Conservation (phyloP, 2,888 invertebrate genomes). For the Atethmia centrago region DNA sequence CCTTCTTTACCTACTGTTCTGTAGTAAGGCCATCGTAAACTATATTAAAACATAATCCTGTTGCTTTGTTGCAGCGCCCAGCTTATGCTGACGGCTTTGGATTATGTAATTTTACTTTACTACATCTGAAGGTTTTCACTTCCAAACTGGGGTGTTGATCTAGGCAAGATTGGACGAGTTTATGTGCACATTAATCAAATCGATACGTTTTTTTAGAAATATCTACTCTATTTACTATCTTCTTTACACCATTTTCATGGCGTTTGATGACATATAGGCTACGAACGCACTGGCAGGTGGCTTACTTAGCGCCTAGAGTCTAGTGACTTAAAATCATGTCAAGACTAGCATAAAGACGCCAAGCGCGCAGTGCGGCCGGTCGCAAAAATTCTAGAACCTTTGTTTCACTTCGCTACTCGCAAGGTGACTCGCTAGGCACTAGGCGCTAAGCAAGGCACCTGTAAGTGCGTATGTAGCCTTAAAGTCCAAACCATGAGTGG, state of each 20-base stretch:
- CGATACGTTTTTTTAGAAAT: background rate
- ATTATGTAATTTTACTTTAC: slow-evolving; percentile 41
- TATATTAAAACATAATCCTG: slow-evolving; percentile 53
- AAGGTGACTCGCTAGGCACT: too few species aligned
- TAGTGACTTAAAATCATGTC: too few species aligned
- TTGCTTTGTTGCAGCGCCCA: slow-evolving; percentile 42
- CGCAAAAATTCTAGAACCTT: too few species aligned
- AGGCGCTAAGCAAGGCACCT: too few species aligned
- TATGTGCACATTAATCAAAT: background rate
- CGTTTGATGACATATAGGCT: background rate
- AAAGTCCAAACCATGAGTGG: too few species aligned
- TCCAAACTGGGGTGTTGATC: slow-evolving; percentile 22
- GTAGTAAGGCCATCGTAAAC: slow-evolving; percentile 38
- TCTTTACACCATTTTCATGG: background rate
- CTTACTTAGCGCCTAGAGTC: too few species aligned
- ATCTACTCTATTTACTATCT: background rate
- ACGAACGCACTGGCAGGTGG: too few species aligned
- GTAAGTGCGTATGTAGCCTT: too few species aligned
- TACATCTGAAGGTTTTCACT: slow-evolving; percentile 14
- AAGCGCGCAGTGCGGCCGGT: too few species aligned
- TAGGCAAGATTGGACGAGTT: slow-evolving; percentile 8
- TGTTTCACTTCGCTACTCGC: too few species aligned
- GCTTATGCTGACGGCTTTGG: slow-evolving; percentile 36
- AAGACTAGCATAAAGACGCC: too few species aligned
- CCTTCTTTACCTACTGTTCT: slow-evolving; percentile 6